Conservation (phyloP, 2,797 vertebrate species). For the Serranus cabrilla region DNA sequence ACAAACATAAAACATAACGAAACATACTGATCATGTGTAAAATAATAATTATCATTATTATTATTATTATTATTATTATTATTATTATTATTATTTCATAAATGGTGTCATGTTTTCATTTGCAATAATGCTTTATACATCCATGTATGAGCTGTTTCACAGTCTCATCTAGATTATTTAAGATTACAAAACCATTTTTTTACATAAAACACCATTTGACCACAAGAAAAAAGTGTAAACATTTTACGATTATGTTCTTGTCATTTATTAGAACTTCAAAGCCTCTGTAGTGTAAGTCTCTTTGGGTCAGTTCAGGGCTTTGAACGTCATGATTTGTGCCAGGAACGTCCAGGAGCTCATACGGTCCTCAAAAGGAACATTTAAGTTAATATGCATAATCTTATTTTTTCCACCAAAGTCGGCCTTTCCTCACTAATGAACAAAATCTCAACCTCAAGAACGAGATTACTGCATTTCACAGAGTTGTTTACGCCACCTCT, state of each 20-base stretch:
- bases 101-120: neutral
- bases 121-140: neutral
- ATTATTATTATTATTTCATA: no score
- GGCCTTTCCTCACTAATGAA: slow-evolving; percentile 31
- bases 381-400: slow-evolving; percentile 36
- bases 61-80: no score
- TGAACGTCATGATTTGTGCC: neutral
- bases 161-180: neutral
- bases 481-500: slow-evolving; percentile 33
- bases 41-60: no score
- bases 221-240: neutral
- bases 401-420: slow-evolving; percentile 25
- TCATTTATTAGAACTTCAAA: neutral
- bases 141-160: neutral
- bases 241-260: neutral
- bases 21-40: no score
- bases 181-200: neutral
- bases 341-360: slow-evolving; percentile 22
- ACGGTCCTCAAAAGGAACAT: neutral
- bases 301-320: neutral
- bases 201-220: neutral
- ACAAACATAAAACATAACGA: no score
- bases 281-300: neutral
- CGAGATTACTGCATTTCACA: slow-evolving; percentile 47
- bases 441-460: slow-evolving; percentile 34